phyloP scores from a whole-genome alignment of 2,113 vertebrate genomes.

The Poeciliopsis turrubarensis region DNA sequence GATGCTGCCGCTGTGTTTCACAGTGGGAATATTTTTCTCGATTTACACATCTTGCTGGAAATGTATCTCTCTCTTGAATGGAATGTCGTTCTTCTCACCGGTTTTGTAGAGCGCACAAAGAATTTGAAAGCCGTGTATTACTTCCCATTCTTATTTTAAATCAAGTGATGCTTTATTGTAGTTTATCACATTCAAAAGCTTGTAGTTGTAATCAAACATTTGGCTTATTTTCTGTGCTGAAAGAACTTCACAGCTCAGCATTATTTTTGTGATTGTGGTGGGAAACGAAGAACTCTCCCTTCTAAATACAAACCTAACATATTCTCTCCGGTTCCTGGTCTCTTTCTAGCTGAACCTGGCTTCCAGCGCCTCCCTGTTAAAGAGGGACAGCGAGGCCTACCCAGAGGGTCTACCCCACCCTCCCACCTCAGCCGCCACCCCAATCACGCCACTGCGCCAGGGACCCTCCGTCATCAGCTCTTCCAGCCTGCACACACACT shows the following conservation, averaged over 20 bases:
- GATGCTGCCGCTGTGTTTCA: too few relatives aligned
- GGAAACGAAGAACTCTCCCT: too few relatives aligned
- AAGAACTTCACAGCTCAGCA: too few relatives aligned
- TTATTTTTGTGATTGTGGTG: too few relatives aligned
- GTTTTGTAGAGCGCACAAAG: not conserved
- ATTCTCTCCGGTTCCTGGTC: not conserved
- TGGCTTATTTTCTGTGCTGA: too few relatives aligned
- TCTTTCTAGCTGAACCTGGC: conserved; percentile 87
- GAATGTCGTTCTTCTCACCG: too few relatives aligned
- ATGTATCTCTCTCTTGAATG: too few relatives aligned
- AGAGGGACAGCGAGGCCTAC: conserved; percentile 92
- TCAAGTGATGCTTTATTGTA: not conserved
- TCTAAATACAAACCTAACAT: not conserved
- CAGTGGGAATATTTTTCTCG: not conserved
- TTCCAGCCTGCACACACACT: conserved; percentile 87
- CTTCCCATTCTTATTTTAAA: not conserved
- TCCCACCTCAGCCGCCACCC: conserved; percentile 93
- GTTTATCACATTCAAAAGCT: not conserved
- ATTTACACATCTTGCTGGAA: not conserved
- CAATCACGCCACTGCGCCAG: conserved; percentile 94
- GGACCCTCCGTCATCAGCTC: conserved; percentile 97
- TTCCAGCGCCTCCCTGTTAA: conserved; percentile 89
- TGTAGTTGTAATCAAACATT: not conserved
- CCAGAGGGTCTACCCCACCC: conserved; percentile 95
- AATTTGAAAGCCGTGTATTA: not conserved